Evolutionary conservation across 2,113 vertebrate species (phyloP).

Genomic region (Archocentrus centrarchus): DNA sequence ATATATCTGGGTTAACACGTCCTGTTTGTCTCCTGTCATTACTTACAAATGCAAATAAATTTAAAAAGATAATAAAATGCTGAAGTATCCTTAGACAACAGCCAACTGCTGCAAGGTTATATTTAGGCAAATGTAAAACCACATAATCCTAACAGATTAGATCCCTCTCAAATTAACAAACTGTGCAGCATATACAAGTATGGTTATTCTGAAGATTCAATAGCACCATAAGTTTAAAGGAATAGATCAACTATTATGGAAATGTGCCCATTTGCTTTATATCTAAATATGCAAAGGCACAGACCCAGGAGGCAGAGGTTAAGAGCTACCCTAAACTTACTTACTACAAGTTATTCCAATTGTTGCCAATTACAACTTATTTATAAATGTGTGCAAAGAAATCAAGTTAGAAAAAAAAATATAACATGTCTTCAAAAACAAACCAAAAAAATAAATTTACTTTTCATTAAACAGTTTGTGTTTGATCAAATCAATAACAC

Average conservation of each 20-base stretch:
- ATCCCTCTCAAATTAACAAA: neutral
- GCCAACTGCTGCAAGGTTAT: too few species aligned
- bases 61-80: too few species aligned
- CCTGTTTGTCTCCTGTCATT: neutral
- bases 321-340: neutral
- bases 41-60: too few species aligned
- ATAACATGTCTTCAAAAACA: neutral
- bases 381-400: neutral
- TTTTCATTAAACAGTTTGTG: neutral
- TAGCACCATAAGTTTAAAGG: rapidly evolving
- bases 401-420: neutral
- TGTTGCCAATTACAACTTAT: neutral
- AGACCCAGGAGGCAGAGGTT: neutral
- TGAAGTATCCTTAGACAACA: too few species aligned
- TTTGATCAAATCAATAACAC: neutral
- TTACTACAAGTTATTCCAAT: rapidly evolving
- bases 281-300: neutral
- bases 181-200: neutral
- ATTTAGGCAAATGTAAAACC: too few species aligned
- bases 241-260: neutral
- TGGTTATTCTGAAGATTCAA: neutral
- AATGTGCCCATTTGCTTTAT: neutral
- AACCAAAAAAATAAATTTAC: rapidly evolving
- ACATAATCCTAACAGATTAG: neutral
- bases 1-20: neutral